Conservation (phyloP, 2,888 invertebrate species). For the Julus scandinavius region DNA sequence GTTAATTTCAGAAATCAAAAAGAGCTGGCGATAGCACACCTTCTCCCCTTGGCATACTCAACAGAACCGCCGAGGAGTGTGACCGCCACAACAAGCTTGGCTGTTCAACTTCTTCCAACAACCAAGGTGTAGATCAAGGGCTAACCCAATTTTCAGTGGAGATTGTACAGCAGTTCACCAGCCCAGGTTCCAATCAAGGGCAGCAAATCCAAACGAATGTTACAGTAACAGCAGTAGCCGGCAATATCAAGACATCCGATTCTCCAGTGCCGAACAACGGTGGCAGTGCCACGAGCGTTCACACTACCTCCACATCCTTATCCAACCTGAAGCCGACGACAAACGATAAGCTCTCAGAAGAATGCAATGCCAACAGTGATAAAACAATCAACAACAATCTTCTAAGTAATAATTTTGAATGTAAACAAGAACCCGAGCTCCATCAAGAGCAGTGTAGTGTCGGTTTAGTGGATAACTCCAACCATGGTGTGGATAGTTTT, state of each 20-base stretch:
- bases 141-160: conserved; percentile 84
- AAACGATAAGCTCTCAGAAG: conserved; percentile 37
- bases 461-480: conserved; percentile 66
- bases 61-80: conserved; percentile 4
- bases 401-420: conserved; percentile 69
- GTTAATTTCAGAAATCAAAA: conserved; percentile 77
- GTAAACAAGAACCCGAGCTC: conserved; percentile 79
- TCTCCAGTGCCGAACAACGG: conserved; percentile 68
- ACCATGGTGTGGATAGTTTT: conserved; percentile 4
- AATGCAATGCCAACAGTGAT: neutral
- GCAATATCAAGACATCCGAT: conserved; percentile 56
- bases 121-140: conserved; percentile 45
- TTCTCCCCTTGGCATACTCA: conserved; percentile 62
- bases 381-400: conserved; percentile 37
- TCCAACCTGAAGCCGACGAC: conserved; percentile 45
- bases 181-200: conserved; percentile 80
- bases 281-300: conserved; percentile 68
- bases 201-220: conserved; percentile 91
- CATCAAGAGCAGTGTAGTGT: conserved; percentile 86
- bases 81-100: conserved; percentile 35
- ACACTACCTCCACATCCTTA: conserved; percentile 53
- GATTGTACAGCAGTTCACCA: conserved; percentile 90
- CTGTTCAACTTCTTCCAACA: conserved; percentile 43
- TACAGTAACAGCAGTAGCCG: conserved; percentile 82
- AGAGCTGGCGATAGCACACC: conserved; percentile 73